Evolutionary conservation across 2,888 invertebrate species (phyloP).

Genomic region (Agrochola macilenta): DNA sequence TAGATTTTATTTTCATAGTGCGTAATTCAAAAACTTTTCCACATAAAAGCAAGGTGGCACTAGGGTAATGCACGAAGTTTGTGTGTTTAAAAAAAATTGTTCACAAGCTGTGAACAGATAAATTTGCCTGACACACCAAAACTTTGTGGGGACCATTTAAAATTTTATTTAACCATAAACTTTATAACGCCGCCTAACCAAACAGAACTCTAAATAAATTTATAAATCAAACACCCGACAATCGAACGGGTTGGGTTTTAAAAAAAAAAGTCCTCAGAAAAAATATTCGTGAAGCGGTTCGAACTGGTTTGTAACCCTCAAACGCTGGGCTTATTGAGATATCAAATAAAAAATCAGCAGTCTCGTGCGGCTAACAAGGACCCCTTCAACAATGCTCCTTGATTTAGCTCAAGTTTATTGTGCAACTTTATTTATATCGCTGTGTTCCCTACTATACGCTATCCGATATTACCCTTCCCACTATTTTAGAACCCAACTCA

Average conservation of each 20-base stretch:
- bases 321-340: slow-evolving; percentile 88
- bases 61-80: slow-evolving; percentile 50
- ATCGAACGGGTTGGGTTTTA: slow-evolving; percentile 64
- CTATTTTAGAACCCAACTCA: slow-evolving; percentile 59
- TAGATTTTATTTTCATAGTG: slow-evolving; percentile 51
- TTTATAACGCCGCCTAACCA: slow-evolving; percentile 79
- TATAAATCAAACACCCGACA: slow-evolving; percentile 85
- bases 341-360: slow-evolving; percentile 90
- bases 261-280: slow-evolving; percentile 71
- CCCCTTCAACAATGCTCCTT: slow-evolving; percentile 87
- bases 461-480: slow-evolving; percentile 75
- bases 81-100: slow-evolving; percentile 46
- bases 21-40: slow-evolving; percentile 49
- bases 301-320: slow-evolving; percentile 83
- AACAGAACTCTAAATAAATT: slow-evolving; percentile 84
- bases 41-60: slow-evolving; percentile 61
- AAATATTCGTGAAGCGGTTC: slow-evolving; percentile 73
- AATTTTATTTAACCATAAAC: slow-evolving; percentile 76
- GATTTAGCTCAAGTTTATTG: slow-evolving; percentile 89
- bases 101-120: slow-evolving; percentile 61
- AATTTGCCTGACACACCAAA: slow-evolving; percentile 67
- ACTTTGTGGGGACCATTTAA: slow-evolving; percentile 68
- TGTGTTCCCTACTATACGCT: slow-evolving; percentile 81
- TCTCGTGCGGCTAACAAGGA: slow-evolving; percentile 86
- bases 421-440: slow-evolving; percentile 89